A percentile compares a stretch with the other conserved stretches of the same genome.
Evolutionary conservation across 2,113 vertebrate genomes (phyloP).

Genomic region (Puntigrus tetrazona): DNA sequence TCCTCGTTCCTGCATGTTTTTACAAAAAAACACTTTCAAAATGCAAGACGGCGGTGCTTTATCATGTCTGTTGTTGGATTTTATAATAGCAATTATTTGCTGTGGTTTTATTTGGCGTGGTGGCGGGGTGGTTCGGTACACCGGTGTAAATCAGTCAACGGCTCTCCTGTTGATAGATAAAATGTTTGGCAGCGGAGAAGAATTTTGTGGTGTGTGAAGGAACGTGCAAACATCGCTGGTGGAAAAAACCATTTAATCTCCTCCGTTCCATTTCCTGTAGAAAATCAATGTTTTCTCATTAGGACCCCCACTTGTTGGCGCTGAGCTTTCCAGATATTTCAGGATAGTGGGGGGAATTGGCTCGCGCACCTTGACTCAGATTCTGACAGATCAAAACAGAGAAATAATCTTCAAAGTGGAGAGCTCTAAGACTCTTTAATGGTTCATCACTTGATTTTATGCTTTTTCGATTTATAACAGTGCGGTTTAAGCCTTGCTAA

Average conservation of each 20-base stretch:
- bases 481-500: slow-evolving; percentile 13
- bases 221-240: slow-evolving; percentile 43
- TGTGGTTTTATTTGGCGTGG: slow-evolving; percentile 42
- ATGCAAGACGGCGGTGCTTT: not conserved
- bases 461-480: slow-evolving; percentile 4
- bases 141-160: slow-evolving; percentile 43
- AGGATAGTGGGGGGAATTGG: not conserved
- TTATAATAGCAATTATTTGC: slow-evolving; percentile 34
- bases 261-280: not conserved
- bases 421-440: not conserved
- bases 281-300: slow-evolving; percentile 31
- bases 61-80: slow-evolving; percentile 30
- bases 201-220: slow-evolving; percentile 34
- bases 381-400: not conserved
- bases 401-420: slow-evolving; percentile 3
- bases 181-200: slow-evolving; percentile 36
- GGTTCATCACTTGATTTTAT: slow-evolving; percentile 12
- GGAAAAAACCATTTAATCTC: slow-evolving; percentile 38
- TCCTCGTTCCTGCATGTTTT: not conserved
- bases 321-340: slow-evolving; percentile 16
- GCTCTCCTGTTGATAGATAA: slow-evolving; percentile 34
- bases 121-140: slow-evolving; percentile 1
- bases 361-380: not conserved
- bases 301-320: slow-evolving; percentile 5
- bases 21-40: not conserved